Conservation (phyloP, 2,888 invertebrate species). For the Autographa pulchrina region DNA sequence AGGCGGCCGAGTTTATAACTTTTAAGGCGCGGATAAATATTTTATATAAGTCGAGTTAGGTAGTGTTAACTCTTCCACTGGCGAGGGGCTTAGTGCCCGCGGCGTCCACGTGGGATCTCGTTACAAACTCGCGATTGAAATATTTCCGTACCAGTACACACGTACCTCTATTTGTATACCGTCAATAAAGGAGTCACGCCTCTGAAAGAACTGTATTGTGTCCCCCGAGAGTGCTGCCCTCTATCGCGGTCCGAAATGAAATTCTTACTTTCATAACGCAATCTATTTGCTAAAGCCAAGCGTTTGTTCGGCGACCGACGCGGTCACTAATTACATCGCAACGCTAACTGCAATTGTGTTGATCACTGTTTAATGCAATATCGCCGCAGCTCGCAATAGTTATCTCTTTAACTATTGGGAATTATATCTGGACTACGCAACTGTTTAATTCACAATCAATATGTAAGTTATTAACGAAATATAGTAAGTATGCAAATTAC, state of each 20-base stretch:
- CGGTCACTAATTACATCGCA: conserved; percentile 65
- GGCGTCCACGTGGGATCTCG: conserved; percentile 68
- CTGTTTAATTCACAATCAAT: conserved; percentile 36
- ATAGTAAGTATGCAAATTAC: conserved; percentile 18
- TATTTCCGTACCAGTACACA: conserved; percentile 69
- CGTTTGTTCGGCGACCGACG: conserved; percentile 48
- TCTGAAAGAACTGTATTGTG: conserved; percentile 59
- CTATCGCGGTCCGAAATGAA: conserved; percentile 49
- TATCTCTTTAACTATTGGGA: conserved; percentile 60
- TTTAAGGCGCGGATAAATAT: conserved; percentile 33
- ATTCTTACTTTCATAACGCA: conserved; percentile 47
- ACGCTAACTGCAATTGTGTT: conserved; percentile 62
- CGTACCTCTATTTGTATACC: conserved; percentile 67
- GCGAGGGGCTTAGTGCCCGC: conserved; percentile 52
- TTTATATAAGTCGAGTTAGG: conserved; percentile 43
- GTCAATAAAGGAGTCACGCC: conserved; percentile 61
- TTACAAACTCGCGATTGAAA: conserved; percentile 72
- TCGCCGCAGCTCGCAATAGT: conserved; percentile 55
- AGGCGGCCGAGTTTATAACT: conserved; percentile 16
- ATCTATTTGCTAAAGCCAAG: conserved; percentile 38
- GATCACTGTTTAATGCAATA: conserved; percentile 66
- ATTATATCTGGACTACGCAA: conserved; percentile 39
- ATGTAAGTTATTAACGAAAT: conserved; percentile 8
- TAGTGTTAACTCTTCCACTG: conserved; percentile 51
- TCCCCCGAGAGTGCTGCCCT: conserved; percentile 36